Evolutionary conservation across 2,113 vertebrate genomes (phyloP).

Genomic region (Noturus placidus): DNA sequence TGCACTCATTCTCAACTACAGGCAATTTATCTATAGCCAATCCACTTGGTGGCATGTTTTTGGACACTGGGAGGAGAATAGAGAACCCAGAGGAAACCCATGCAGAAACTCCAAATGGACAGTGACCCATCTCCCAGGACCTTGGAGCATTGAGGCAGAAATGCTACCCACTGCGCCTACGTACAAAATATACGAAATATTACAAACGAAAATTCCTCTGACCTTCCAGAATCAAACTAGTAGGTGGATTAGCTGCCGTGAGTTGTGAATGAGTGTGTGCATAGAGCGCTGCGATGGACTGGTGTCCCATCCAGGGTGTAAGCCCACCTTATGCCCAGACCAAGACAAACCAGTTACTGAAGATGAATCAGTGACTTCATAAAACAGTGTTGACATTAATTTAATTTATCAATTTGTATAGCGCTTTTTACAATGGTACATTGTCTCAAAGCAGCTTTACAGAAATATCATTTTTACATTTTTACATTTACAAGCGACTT

Average conservation of each 20-base stretch:
- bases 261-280: background rate
- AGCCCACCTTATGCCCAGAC: no score
- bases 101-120: background rate
- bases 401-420: no score
- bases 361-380: background rate
- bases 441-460: no score
- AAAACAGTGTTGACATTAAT: background rate
- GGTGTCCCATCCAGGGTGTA: background rate
- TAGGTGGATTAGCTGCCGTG: background rate
- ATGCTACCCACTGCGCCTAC: background rate
- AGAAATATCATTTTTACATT: no score
- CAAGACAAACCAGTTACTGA: background rate
- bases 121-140: background rate
- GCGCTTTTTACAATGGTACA: no score
- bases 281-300: background rate
- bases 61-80: background rate
- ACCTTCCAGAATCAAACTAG: background rate
- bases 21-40: background rate
- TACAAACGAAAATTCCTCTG: background rate
- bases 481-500: no score
- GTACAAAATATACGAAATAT: background rate
- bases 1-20: background rate
- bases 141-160: background rate
- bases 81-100: background rate
- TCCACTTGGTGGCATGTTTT: background rate